Evolutionary conservation across 2,113 vertebrate species (phyloP).

Genomic region (Ceratotherium simum): DNA sequence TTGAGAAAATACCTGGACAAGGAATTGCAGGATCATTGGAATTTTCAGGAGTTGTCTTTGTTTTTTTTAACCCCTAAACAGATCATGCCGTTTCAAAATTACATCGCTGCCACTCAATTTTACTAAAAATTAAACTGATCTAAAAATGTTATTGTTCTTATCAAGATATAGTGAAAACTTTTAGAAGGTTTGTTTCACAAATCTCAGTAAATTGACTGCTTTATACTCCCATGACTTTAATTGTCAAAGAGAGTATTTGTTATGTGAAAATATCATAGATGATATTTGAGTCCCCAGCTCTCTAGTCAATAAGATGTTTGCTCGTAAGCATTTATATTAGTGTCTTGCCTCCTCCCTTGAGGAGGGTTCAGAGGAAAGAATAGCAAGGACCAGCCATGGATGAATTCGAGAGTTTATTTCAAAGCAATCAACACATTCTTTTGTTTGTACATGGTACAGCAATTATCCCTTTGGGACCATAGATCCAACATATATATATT

Average conservation of each 20-base stretch:
- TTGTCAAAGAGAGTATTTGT: neutral
- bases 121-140: neutral
- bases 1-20: neutral
- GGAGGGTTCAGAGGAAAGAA: neutral
- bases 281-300: neutral
- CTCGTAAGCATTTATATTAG: neutral
- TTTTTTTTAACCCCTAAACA: neutral
- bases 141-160: neutral
- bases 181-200: neutral
- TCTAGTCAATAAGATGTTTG: neutral
- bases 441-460: neutral
- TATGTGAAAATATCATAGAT: neutral
- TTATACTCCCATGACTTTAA: neutral
- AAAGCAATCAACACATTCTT: neutral
- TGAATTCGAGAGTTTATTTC: neutral
- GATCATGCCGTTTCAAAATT: neutral
- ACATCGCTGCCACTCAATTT: neutral
- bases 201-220: neutral
- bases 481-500: neutral
- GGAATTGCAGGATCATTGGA: neutral
- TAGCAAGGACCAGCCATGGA: neutral
- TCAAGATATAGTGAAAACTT: neutral
- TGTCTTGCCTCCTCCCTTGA: neutral
- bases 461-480: neutral
- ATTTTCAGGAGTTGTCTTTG: neutral